Conservation (phyloP, 2,113 vertebrate species). For the Apteryx owenii region DNA sequence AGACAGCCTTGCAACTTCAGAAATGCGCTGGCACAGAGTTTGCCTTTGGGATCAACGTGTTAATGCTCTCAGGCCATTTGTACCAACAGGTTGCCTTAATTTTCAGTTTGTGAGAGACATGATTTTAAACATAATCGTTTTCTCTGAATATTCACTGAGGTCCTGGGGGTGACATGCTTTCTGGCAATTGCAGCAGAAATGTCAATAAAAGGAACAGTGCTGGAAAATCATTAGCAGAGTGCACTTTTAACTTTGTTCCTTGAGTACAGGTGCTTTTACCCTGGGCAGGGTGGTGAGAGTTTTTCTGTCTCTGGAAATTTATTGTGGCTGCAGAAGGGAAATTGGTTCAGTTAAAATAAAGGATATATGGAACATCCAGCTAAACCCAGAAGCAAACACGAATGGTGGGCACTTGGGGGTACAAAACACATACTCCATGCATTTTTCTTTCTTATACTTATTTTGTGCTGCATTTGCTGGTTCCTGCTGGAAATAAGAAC, state of each 20-base stretch:
- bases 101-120: background rate
- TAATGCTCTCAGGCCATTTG: background rate
- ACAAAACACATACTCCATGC: background rate
- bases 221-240: conserved; percentile 15
- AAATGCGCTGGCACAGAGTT: background rate
- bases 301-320: background rate
- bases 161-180: background rate
- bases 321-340: background rate
- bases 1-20: background rate
- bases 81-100: conserved; percentile 32
- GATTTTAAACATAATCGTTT: background rate
- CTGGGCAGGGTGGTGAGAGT: background rate
- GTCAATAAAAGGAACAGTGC: background rate
- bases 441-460: background rate
- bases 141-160: conserved; percentile 10
- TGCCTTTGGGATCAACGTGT: background rate
- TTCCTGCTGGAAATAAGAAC: background rate
- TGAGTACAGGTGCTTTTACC: background rate
- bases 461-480: background rate
- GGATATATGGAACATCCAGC: background rate
- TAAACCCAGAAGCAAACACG: background rate
- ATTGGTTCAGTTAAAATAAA: conserved; percentile 3
- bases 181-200: background rate
- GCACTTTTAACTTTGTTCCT: conserved; percentile 15
- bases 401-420: background rate